Percentiles rank a stretch among this genome's conserved stretches.
phyloP scores from a whole-genome alignment of 2,113 vertebrate genomes.

The Etheostoma cragini region DNA sequence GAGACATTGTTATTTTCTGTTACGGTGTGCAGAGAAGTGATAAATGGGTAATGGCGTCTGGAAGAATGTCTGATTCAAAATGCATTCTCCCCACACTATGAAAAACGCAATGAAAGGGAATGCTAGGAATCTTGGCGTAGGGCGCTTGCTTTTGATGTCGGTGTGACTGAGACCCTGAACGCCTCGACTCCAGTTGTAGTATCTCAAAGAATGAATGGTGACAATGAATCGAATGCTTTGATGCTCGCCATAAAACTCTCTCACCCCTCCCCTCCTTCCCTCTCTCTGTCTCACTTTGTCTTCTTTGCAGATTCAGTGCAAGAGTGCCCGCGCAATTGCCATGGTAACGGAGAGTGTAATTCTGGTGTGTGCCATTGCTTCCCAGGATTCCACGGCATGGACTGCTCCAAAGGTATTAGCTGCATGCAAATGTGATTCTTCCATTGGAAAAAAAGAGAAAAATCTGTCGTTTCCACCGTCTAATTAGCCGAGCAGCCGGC shows the following conservation, averaged over 20 bases:
- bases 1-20: slow-evolving; percentile 20
- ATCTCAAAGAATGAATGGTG: slow-evolving; percentile 59
- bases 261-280: slow-evolving; percentile 26
- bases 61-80: slow-evolving; percentile 45
- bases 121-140: slow-evolving; percentile 32
- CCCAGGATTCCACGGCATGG: slow-evolving; percentile 96
- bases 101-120: slow-evolving; percentile 31
- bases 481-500: slow-evolving; percentile 53
- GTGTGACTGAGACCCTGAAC: slow-evolving; percentile 28
- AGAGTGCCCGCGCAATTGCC: slow-evolving; percentile 97
- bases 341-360: slow-evolving; percentile 97
- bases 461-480: slow-evolving; percentile 3
- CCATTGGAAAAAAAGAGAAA: background rate
- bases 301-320: slow-evolving; percentile 94
- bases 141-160: slow-evolving; percentile 56
- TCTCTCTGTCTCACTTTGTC: slow-evolving; percentile 59
- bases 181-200: slow-evolving; percentile 48
- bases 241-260: slow-evolving; percentile 68
- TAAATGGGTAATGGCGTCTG: slow-evolving; percentile 29
- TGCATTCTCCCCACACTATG: slow-evolving; percentile 21
- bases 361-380: slow-evolving; percentile 98
- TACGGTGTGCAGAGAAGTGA: slow-evolving; percentile 3
- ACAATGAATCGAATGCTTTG: slow-evolving; percentile 71
- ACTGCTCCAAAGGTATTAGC: slow-evolving; percentile 96
- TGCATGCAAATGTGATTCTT: slow-evolving; percentile 29